Conservation (phyloP, 2,797 vertebrate species). For the Tinamus major region DNA sequence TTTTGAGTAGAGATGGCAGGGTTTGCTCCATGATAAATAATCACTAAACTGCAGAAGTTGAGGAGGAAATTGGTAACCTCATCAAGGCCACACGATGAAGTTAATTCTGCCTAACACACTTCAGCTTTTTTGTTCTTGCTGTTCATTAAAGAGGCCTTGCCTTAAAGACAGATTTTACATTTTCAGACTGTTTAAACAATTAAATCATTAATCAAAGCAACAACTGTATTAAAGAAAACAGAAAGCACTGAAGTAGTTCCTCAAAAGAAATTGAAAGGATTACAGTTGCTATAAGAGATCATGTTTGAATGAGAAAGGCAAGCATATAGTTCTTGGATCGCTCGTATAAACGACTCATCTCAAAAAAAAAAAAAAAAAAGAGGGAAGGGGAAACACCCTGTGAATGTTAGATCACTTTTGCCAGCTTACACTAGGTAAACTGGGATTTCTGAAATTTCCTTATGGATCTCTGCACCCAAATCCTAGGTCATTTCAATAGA, state of each 20-base stretch:
- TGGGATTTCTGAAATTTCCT: not conserved
- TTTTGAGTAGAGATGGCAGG: not conserved
- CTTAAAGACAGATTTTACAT: not conserved
- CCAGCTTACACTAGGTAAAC: not conserved
- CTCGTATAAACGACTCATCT: not conserved
- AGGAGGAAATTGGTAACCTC: not conserved
- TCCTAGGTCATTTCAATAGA: not conserved
- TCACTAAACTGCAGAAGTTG: not conserved
- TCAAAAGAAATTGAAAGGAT: constrained; percentile 24
- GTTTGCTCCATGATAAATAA: not conserved
- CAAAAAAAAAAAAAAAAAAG: accelerated
- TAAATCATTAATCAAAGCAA: constrained; percentile 24
- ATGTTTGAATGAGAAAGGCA: not conserved
- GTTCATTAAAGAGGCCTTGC: not conserved
- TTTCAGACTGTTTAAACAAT: constrained; percentile 34
- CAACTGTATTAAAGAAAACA: not conserved
- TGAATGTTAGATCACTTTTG: not conserved
- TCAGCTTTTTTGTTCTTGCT: not conserved
- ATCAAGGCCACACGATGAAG: not conserved
- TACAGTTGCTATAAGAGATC: not conserved
- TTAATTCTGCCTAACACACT: not conserved
- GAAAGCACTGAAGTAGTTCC: not conserved
- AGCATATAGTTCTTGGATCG: not conserved
- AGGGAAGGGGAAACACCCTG: not conserved
- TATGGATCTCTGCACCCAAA: not conserved